These are phyloP conservation scores for Hirundichthys speculiger DNA, from an alignment of 2,113 vertebrate genomes.

Conservation along the genomic window DNA sequence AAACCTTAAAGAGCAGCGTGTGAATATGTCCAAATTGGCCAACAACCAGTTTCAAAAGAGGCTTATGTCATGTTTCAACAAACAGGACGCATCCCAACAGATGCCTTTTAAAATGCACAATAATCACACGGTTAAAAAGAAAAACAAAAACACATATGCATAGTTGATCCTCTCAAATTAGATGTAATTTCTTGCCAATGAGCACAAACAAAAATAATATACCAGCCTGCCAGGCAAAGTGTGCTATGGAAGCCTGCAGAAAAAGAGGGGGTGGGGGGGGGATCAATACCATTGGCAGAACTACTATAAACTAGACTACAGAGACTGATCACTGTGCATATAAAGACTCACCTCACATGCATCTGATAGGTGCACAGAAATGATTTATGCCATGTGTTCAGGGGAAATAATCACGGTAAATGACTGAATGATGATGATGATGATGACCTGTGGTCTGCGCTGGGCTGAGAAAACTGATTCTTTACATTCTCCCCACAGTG, in stretches of 20 bases:
- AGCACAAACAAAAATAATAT: not conserved
- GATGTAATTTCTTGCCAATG: constrained; percentile 1
- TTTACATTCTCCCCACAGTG: not conserved
- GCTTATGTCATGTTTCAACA: not conserved
- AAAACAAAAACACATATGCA: constrained; percentile 9
- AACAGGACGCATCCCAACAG: not conserved
- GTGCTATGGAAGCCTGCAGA: constrained; percentile 15
- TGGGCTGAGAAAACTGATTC: not conserved
- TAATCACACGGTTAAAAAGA: not conserved
- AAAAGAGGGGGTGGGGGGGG: not conserved
- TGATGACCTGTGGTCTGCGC: not conserved
- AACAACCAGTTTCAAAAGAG: not conserved
- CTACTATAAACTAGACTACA: not conserved
- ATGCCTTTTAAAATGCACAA: not conserved
- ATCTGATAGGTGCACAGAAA: not conserved
- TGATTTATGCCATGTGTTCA: not conserved
- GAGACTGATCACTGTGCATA: not conserved
- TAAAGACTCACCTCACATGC: constrained; percentile 6
- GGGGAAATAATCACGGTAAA: not conserved
- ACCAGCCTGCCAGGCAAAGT: constrained; percentile 11
- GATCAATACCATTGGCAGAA: constrained; percentile 18
- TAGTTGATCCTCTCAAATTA: constrained; percentile 3
- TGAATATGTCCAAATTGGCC: not conserved
- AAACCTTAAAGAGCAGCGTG: no score
- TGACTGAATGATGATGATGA: not conserved